Conservation (phyloP, 2,113 vertebrate genomes). For the Gasterosteus aculeatus region DNA sequence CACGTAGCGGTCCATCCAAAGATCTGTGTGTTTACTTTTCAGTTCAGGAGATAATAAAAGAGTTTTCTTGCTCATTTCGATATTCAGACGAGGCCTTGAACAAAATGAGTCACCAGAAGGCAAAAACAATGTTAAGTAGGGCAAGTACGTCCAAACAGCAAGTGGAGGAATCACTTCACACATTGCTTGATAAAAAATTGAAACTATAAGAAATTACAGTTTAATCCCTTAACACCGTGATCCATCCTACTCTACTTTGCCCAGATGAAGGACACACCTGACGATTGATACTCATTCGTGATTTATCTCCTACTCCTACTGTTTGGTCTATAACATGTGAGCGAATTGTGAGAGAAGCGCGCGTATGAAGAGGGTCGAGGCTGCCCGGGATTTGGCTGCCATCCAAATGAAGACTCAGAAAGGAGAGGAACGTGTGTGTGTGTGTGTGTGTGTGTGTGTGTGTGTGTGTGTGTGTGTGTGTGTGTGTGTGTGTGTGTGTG, state of each 20-base stretch:
- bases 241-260: not conserved
- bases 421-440: constrained; percentile 33
- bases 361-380: constrained; percentile 32
- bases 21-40: not conserved
- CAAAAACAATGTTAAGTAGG: not conserved
- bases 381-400: constrained; percentile 38
- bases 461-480: not conserved
- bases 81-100: not conserved
- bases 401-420: constrained; percentile 61
- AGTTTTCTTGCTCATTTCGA: not conserved
- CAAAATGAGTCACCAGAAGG: not conserved
- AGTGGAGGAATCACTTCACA: not conserved
- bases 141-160: not conserved
- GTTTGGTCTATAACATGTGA: not conserved
- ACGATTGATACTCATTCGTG: not conserved
- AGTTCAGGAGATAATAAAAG: not conserved
- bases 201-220: not conserved
- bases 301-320: not conserved
- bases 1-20: not conserved
- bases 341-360: not conserved
- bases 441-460: not conserved
- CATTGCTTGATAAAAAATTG: not conserved
- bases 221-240: not conserved
- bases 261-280: no score
- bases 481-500: constrained; percentile 1